Conservation (phyloP, 2,113 vertebrate genomes). For the Rana temporaria region DNA sequence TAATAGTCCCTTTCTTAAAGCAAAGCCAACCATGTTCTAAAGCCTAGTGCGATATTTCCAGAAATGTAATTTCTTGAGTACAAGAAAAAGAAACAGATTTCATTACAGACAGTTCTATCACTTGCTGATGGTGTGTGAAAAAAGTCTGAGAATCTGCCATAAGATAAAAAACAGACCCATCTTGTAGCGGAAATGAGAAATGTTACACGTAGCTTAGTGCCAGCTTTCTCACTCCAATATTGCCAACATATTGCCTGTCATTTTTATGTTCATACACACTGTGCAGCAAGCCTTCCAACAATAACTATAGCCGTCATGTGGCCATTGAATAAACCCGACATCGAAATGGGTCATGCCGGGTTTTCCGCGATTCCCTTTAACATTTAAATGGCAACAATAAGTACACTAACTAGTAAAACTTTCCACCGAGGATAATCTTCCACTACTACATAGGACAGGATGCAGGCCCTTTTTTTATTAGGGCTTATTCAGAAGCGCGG, state of each 20-base stretch:
- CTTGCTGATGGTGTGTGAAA: constrained; percentile 1
- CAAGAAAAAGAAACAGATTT: constrained; percentile 24
- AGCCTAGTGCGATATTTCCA: not conserved
- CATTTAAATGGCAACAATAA: too few relatives aligned
- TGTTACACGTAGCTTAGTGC: not conserved
- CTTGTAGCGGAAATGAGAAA: constrained; percentile 23
- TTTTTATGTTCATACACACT: not conserved
- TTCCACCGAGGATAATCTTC: too few relatives aligned
- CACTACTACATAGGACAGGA: too few relatives aligned
- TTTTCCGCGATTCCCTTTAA: too few relatives aligned
- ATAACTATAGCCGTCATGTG: too few relatives aligned
- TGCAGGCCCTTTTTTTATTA: too few relatives aligned
- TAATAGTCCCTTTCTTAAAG: not conserved
- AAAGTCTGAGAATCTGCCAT: constrained; percentile 33
- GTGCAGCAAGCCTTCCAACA: too few relatives aligned
- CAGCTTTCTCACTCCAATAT: not conserved
- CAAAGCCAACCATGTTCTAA: too few relatives aligned
- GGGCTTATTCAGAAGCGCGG: too few relatives aligned
- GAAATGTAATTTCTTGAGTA: not conserved
- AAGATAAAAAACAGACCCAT: constrained; percentile 23
- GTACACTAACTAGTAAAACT: too few relatives aligned
- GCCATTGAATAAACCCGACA: too few relatives aligned
- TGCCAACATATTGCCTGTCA: not conserved
- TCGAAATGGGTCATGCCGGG: too few relatives aligned
- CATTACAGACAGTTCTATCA: constrained; percentile 1